Conservation (phyloP, 2,888 invertebrate species). For the Cataglyphis livida region DNA sequence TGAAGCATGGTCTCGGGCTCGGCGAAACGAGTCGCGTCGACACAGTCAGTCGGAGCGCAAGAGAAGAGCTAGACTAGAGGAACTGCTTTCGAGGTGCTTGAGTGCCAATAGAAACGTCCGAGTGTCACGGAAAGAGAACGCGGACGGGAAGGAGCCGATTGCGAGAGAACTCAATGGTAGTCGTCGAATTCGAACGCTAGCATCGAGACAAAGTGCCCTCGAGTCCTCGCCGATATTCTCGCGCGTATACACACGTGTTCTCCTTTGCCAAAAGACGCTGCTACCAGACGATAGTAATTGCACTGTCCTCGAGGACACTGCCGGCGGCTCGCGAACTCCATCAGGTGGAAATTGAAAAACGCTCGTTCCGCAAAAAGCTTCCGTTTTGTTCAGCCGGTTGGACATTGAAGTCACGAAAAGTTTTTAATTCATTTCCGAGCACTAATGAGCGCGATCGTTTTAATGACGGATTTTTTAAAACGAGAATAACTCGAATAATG, state of each 20-base stretch:
- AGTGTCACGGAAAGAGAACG: constrained; percentile 58
- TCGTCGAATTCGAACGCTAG: constrained; percentile 38
- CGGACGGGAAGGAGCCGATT: constrained; percentile 27
- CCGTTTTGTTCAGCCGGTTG: neutral
- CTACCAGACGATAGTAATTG: constrained; percentile 37
- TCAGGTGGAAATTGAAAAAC: constrained; percentile 33
- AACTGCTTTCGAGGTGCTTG: constrained; percentile 37
- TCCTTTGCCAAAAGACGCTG: constrained; percentile 1
- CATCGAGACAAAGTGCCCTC: constrained; percentile 43
- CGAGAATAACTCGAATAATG: neutral
- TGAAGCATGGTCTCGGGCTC: constrained; percentile 7
- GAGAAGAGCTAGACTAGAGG: constrained; percentile 51
- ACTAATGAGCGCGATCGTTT: neutral
- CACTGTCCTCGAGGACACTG: constrained; percentile 15
- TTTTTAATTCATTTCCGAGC: neutral
- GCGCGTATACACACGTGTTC: constrained; percentile 37
- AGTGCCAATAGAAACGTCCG: constrained; percentile 68
- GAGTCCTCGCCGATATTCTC: constrained; percentile 14
- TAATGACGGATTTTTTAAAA: neutral
- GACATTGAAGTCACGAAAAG: neutral
- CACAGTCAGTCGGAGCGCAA: constrained; percentile 19
- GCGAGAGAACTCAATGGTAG: constrained; percentile 25
- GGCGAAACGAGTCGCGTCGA: neutral
- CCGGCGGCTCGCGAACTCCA: constrained; percentile 5
- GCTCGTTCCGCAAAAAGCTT: neutral